Conservation (phyloP, 2,797 vertebrate genomes). For the Remorina albescens region DNA sequence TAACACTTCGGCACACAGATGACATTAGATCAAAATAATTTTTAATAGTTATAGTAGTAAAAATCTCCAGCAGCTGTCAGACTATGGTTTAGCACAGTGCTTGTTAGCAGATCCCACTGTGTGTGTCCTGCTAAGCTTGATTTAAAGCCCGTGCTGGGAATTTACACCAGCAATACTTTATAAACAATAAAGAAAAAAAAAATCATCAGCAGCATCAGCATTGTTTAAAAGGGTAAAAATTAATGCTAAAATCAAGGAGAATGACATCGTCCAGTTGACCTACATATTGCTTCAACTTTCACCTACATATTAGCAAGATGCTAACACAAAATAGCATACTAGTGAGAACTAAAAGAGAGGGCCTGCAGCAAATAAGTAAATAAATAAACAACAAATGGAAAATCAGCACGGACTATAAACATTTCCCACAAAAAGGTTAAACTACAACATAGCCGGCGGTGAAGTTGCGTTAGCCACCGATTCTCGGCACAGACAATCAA, state of each 20-base stretch:
- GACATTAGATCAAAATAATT: neutral
- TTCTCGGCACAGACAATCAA: neutral
- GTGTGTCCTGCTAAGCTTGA: neutral
- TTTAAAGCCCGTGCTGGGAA: neutral
- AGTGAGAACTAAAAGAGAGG: neutral
- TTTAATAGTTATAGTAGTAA: too few relatives aligned
- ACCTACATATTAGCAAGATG: conserved; percentile 74
- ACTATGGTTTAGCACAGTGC: neutral
- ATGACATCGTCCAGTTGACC: conserved; percentile 49
- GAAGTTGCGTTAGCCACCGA: neutral
- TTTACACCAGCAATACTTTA: neutral
- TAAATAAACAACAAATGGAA: too few relatives aligned
- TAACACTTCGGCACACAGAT: neutral
- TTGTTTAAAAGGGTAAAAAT: accelerated
- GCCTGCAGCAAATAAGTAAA: too few relatives aligned
- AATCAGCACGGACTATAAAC: accelerated
- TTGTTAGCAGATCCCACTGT: neutral
- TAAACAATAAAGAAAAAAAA: too few relatives aligned
- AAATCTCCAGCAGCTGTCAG: conserved; percentile 26
- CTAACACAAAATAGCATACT: conserved; percentile 39
- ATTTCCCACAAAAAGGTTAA: too few relatives aligned
- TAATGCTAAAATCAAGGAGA: neutral
- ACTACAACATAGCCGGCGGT: neutral
- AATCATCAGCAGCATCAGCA: too few relatives aligned
- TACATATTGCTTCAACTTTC: conserved; percentile 76